Evolutionary conservation across 1,140 invertebrate species (phyloP).

Genomic region (Drosophila ogumai): DNA sequence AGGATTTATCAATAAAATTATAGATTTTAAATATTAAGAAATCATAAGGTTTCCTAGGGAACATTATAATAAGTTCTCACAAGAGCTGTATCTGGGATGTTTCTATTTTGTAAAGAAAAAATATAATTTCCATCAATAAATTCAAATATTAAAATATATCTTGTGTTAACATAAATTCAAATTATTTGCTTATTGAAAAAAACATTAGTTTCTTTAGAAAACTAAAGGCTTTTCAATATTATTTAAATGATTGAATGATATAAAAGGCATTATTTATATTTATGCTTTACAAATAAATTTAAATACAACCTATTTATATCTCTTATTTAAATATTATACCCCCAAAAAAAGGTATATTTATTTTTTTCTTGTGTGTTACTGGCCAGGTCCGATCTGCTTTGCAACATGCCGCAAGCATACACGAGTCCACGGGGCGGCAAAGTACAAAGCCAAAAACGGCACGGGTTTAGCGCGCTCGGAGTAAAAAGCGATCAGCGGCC

Average conservation of each 20-base stretch:
- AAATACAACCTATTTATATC: no score
- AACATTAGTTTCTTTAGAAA: background rate
- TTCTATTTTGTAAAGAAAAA: background rate
- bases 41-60: no score
- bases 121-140: background rate
- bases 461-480: slow-evolving; percentile 84
- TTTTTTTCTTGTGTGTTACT: slow-evolving; percentile 35
- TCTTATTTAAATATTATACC: background rate
- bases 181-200: background rate
- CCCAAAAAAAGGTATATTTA: background rate
- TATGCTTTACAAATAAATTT: no score
- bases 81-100: background rate
- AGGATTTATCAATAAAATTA: background rate
- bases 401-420: slow-evolving; percentile 78
- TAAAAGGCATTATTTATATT: no score
- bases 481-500: slow-evolving; percentile 76
- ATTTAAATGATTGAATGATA: no score
- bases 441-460: slow-evolving; percentile 84
- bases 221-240: background rate
- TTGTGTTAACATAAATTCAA: background rate
- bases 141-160: background rate
- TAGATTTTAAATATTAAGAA: no score
- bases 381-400: slow-evolving; percentile 64
- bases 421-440: slow-evolving; percentile 67
- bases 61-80: background rate